Base-by-base conservation (phyloP, 2,797 vertebrate genomes). In the Peromyscus melanophrys region DNA sequence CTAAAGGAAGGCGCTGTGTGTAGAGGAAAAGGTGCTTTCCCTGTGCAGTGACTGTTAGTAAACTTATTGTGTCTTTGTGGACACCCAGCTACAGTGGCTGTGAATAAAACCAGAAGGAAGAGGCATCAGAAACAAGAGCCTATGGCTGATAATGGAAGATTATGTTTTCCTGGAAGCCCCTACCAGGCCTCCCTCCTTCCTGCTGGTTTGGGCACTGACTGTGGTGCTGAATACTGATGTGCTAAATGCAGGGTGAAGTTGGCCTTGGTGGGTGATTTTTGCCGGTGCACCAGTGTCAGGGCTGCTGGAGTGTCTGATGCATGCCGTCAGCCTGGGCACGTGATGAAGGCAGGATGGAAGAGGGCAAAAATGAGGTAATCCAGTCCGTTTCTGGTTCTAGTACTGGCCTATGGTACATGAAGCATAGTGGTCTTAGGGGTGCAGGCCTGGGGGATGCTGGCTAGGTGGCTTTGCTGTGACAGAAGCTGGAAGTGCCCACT, bases 181-280 rank as follows among this genome's bases (percentile, higher is more conserved):
- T 82, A 29, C 59, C 78, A 57, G 57, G 43, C 49, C 63, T 90
- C 10, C 1, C 6, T 25, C 8, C 34, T 31, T 88, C 75, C 71
- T 7, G n/a, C 80, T 85, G 81, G 81, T 67, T 46, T 27, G 0
- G 67, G 25, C 63, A 25, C 96, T 97, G 87, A 84, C 69, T 96
- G 0, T n/a, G 40, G 80, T 98, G 92, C 95, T 98, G 96, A 95
- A 91, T 92, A 69, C 90, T 31, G 14, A 29, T 94, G 75, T 1
- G 11, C 14, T 13, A 40, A 25, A 52, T 0, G 2, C 81, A 34
- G 49, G 69, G 90, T 71, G 78, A 73, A 75, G 61, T 40, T 5
- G 2, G 81, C 73, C 55, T 37, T 29, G 88, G 4, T 27, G 59
- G 91, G 59, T 17, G 90, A 91, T 81, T 95, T 96, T 73, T 95